phyloP scores from a whole-genome alignment of 2,113 vertebrate genomes.

The Monopterus albus region DNA sequence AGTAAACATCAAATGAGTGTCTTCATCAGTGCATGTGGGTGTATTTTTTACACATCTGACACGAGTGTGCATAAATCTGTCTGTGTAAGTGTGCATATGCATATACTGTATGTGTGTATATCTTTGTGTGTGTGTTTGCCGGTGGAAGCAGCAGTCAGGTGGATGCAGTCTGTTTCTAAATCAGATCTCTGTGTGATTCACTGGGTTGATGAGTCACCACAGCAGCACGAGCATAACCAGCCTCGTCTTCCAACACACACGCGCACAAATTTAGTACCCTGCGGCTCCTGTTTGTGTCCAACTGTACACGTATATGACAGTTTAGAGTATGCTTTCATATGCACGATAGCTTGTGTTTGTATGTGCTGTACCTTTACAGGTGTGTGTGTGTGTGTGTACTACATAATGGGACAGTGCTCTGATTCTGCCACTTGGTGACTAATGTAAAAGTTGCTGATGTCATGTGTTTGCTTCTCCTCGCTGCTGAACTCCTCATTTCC shows the following conservation, averaged over 20 bases:
- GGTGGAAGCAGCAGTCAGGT: conserved; percentile 48
- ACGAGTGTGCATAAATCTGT: conserved; percentile 20
- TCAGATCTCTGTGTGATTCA: conserved; percentile 68
- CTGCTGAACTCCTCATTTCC: conserved; percentile 66
- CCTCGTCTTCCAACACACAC: conserved; percentile 25
- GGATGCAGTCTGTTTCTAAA: conserved; percentile 65
- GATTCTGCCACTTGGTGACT: conserved; percentile 59
- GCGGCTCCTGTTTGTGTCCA: conserved; percentile 21
- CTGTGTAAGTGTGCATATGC: background rate
- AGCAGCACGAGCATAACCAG: conserved; percentile 54
- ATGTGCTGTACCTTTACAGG: no score
- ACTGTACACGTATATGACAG: conserved; percentile 3
- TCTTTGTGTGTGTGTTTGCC: conserved; percentile 22
- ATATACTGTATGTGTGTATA: background rate
- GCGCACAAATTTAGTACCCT: background rate
- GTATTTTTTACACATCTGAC: conserved; percentile 23
- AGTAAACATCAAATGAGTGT: conserved; percentile 18
- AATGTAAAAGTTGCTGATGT: conserved; percentile 72
- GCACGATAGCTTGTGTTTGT: background rate
- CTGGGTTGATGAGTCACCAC: conserved; percentile 72
- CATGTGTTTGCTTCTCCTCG: conserved; percentile 51
- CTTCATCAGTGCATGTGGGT: conserved; percentile 20
- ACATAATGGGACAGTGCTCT: conserved; percentile 47
- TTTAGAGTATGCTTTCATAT: background rate
- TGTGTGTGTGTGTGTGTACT: conserved; percentile 4